Conservation (phyloP, 92 coral and sea anemone species). For the Epizoanthus ramosus region DNA sequence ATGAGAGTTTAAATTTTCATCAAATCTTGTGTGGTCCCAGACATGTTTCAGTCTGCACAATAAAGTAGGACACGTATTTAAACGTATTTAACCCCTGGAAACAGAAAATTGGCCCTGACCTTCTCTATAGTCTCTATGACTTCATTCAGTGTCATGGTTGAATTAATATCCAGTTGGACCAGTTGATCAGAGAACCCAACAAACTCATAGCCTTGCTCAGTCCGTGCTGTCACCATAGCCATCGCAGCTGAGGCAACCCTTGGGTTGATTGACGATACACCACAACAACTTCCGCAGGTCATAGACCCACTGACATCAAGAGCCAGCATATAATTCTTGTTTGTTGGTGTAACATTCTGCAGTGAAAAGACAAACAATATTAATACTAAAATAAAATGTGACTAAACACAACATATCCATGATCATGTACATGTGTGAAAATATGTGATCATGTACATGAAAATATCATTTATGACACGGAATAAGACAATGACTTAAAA, state of each 20-base stretch:
- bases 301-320: conserved; percentile 98
- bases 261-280: conserved; percentile 82
- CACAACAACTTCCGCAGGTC: conserved; percentile 80
- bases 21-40: no score
- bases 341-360: conserved; percentile 83
- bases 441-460: no score
- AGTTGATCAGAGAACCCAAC: conserved; percentile 88
- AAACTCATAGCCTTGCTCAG: conserved; percentile 72
- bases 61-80: no score
- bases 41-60: no score
- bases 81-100: no score
- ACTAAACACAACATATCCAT: no score
- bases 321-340: conserved; percentile 80
- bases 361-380: background rate
- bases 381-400: no score
- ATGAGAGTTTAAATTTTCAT: no score
- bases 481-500: no score
- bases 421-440: no score
- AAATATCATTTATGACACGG: no score
- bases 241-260: conserved; percentile 99
- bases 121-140: conserved; percentile 73
- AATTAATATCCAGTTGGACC: conserved; percentile 70
- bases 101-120: conserved; percentile 44
- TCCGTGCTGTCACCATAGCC: conserved; percentile 96
- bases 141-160: conserved; percentile 71